These are phyloP conservation scores for Drosophila barbarae DNA, from an alignment of 2,888 invertebrate species.

Conservation along the genomic window DNA sequence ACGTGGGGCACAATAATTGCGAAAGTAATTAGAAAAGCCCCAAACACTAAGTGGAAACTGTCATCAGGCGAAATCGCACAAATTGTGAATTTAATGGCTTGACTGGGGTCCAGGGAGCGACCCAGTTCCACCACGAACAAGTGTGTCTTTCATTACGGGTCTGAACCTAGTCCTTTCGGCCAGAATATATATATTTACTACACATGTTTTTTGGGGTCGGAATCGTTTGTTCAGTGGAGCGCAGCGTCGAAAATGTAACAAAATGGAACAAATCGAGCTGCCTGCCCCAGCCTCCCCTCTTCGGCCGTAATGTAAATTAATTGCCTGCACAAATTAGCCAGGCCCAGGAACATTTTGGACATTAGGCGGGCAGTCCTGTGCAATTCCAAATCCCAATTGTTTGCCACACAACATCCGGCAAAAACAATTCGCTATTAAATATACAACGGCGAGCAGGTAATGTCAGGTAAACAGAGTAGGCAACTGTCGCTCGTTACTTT, in stretches of 20 bases:
- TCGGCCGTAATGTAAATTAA: conserved; percentile 63
- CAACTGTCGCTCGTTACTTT: conserved; percentile 60
- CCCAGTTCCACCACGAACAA: conserved; percentile 19
- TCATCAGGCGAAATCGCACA: conserved; percentile 50
- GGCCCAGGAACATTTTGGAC: conserved; percentile 50
- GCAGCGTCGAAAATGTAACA: conserved; percentile 47
- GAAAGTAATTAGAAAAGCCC: conserved; percentile 33
- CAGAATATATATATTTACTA: conserved; percentile 22
- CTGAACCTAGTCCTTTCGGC: background rate
- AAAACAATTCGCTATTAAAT: conserved; percentile 34
- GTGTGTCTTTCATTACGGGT: conserved; percentile 29
- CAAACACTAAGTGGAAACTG: conserved; percentile 42
- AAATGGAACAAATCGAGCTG: conserved; percentile 57
- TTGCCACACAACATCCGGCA: conserved; percentile 22
- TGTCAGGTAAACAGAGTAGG: conserved; percentile 49
- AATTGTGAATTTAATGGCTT: conserved; percentile 62
- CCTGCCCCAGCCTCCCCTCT: background rate
- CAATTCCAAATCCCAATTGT: conserved; percentile 16
- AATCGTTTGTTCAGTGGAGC: conserved; percentile 33
- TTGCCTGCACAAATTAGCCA: conserved; percentile 70
- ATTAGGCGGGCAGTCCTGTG: conserved; percentile 30
- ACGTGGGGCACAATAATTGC: conserved; percentile 29
- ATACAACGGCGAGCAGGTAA: conserved; percentile 23
- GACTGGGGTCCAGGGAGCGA: conserved; percentile 18
- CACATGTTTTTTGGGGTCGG: conserved; percentile 22